These are phyloP conservation scores for Halichondria panicea DNA, from an alignment of 37 sponge, comb jelly and placozoan genomes.

Conservation along the genomic window DNA sequence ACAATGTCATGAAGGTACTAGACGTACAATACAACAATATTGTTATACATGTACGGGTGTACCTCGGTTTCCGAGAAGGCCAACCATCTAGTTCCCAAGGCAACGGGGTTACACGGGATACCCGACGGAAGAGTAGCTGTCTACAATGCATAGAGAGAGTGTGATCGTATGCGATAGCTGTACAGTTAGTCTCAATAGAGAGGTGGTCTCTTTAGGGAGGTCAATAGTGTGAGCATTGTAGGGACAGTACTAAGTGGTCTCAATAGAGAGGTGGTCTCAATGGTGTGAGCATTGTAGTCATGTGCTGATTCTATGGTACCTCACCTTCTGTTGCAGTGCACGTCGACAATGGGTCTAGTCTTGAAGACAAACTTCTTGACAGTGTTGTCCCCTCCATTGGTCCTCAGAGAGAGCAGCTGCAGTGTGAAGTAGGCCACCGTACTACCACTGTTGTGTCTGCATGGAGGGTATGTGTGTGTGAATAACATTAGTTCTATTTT, in stretches of 20 bases:
- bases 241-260: too few species aligned
- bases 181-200: too few species aligned
- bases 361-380: slow-evolving; percentile 58
- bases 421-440: slow-evolving; percentile 35
- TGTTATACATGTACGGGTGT: too few species aligned
- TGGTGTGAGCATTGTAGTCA: too few species aligned
- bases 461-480: background rate
- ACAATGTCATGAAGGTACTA: too few species aligned
- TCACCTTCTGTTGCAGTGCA: slow-evolving; percentile 50
- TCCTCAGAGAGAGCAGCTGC: slow-evolving; percentile 29
- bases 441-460: background rate
- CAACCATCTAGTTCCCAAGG: slow-evolving; percentile 89
- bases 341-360: slow-evolving; percentile 35
- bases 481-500: background rate
- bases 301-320: too few species aligned
- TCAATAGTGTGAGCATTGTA: too few species aligned
- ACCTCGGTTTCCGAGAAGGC: slow-evolving; percentile 84
- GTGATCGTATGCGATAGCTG: background rate
- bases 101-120: slow-evolving; percentile 81
- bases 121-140: too few species aligned
- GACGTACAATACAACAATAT: too few species aligned
- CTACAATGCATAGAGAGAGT: background rate
- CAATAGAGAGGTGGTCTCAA: too few species aligned
- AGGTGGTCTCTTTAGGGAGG: too few species aligned
- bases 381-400: background rate